A percentile compares a stretch with the other conserved stretches of the same genome.
These are phyloP conservation scores for fruit fly (Drosophila melanogaster) DNA, from an alignment of 1,140 invertebrate species.

Conservation along the genomic window DNA sequence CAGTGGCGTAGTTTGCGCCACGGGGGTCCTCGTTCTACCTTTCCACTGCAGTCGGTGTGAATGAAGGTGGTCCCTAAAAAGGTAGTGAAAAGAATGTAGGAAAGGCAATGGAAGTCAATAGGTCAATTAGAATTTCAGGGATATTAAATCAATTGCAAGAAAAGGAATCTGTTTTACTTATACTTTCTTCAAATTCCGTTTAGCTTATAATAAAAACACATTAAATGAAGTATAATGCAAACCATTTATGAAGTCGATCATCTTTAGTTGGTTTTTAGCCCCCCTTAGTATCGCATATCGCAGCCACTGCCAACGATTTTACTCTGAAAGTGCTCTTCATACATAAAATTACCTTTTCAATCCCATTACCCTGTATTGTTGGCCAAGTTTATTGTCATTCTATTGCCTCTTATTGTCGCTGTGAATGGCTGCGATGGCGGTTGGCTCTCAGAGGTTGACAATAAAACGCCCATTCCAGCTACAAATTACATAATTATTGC, in stretches of 20 bases:
- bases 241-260: too few species aligned
- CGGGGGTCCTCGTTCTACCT: slow-evolving; percentile 4
- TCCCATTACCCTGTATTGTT: slow-evolving; percentile 50
- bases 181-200: too few species aligned
- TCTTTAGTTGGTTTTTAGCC: not conserved
- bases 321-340: slow-evolving; percentile 10
- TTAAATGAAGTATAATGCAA: too few species aligned
- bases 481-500: slow-evolving; percentile 79
- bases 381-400: slow-evolving; percentile 66
- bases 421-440: slow-evolving; percentile 16
- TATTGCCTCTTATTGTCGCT: slow-evolving; percentile 40
- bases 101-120: slow-evolving; percentile 10
- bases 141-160: too few species aligned
- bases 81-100: not conserved
- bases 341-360: slow-evolving; percentile 50
- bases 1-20: slow-evolving; percentile 49
- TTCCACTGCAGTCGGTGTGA: slow-evolving; percentile 3
- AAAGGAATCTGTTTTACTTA: not conserved
- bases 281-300: not conserved
- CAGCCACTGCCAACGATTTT: slow-evolving; percentile 1
- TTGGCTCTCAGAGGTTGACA: slow-evolving; percentile 33
- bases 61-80: not conserved
- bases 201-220: too few species aligned
- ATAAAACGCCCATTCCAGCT: slow-evolving; percentile 53
- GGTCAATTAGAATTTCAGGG: slow-evolving; percentile 8